Percentiles rank a stretch among this genome's conserved stretches.
phyloP scores from a whole-genome alignment of 2,797 vertebrate species.

The Silurus lanzhouensis region DNA sequence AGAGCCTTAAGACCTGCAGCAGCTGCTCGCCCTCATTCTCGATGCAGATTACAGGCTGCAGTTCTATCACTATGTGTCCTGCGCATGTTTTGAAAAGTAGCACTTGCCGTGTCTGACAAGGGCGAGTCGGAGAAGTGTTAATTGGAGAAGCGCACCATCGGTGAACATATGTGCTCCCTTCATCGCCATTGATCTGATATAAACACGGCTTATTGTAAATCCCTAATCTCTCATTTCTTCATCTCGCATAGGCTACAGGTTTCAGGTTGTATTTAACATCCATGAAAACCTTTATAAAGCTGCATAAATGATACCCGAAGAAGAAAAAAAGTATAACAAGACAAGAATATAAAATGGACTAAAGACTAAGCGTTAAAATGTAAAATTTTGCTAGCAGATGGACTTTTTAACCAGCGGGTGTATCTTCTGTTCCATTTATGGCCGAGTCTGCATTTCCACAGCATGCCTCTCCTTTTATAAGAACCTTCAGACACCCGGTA shows the following conservation, averaged over 20 bases:
- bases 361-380: neutral
- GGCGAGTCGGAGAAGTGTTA: conserved; percentile 51
- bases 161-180: conserved; percentile 62
- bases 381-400: neutral
- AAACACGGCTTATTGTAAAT: neutral
- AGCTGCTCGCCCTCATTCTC: conserved; percentile 48
- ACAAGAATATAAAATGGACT: neutral
- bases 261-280: neutral
- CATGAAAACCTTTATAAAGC: neutral
- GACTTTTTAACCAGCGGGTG: neutral
- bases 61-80: conserved; percentile 20
- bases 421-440: neutral
- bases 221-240: conserved; percentile 21
- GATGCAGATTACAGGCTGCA: conserved; percentile 48
- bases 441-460: neutral
- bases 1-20: conserved; percentile 29
- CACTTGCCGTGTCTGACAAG: conserved; percentile 26
- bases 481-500: neutral
- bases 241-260: neutral
- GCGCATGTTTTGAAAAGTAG: conserved; percentile 6
- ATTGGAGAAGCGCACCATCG: conserved; percentile 74
- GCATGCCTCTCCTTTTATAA: neutral
- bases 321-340: neutral
- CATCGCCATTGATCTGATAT: neutral
- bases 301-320: neutral